phyloP scores from a whole-genome alignment of 1,140 invertebrate genomes.

The Physella acuta region DNA sequence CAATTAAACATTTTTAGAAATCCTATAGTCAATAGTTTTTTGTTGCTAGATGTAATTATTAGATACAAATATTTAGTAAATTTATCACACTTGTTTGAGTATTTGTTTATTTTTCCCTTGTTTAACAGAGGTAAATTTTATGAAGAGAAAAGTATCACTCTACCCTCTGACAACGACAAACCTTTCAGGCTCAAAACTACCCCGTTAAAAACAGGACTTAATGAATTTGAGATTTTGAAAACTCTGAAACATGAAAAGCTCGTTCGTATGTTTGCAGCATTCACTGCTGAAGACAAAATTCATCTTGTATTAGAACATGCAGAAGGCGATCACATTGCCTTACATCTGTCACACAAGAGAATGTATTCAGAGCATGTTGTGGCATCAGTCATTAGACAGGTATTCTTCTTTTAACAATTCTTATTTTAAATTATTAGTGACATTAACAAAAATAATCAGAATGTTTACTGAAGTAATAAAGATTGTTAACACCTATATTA shows the following conservation, averaged over 20 bases:
- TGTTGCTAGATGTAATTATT: no score
- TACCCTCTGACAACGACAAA: conserved; percentile 19
- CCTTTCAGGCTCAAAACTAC: conserved; percentile 26
- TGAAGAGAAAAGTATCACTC: conserved; percentile 75
- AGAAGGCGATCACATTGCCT: conserved; percentile 87
- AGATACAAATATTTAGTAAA: no score
- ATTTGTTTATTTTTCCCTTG: neutral
- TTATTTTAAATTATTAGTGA: no score
- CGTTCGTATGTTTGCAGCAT: conserved; percentile 68
- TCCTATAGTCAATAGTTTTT: no score
- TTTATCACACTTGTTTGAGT: no score
- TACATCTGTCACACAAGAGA: conserved; percentile 81
- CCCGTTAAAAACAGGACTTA: conserved; percentile 23
- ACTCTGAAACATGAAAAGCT: conserved; percentile 83
- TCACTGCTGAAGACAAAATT: conserved; percentile 39
- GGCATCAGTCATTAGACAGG: conserved; percentile 77
- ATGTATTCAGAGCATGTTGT: conserved; percentile 90
- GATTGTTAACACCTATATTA: no score
- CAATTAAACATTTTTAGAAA: no score
- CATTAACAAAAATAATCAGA: no score
- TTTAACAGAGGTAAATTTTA: conserved; percentile 78
- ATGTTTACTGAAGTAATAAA: no score
- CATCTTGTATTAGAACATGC: conserved; percentile 83
- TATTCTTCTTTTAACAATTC: no score
- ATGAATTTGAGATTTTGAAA: conserved; percentile 80